phyloP scores from a whole-genome alignment of 2,888 invertebrate species.

The Ophraella communa region DNA sequence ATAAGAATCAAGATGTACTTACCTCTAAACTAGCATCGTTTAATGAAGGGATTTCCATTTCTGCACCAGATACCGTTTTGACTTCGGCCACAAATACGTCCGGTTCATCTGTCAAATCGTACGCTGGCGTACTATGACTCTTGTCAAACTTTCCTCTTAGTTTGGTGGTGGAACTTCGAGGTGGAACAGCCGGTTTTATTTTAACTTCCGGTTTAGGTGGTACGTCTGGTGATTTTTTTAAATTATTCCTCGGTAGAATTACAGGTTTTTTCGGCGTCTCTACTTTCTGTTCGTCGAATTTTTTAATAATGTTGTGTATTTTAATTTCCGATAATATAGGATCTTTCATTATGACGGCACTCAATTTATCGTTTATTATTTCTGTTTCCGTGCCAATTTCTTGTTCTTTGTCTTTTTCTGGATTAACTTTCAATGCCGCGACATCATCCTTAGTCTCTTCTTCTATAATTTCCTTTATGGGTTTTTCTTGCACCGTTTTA shows the following conservation, averaged over 20 bases:
- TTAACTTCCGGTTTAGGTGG: conserved; percentile 50
- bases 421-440: neutral
- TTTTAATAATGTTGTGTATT: conserved; percentile 57
- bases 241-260: conserved; percentile 48
- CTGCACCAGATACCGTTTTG: neutral
- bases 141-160: conserved; percentile 73
- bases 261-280: conserved; percentile 46
- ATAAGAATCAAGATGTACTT: too few species aligned
- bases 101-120: conserved; percentile 62
- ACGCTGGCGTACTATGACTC: conserved; percentile 83
- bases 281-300: conserved; percentile 52
- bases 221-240: conserved; percentile 53
- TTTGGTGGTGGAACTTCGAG: conserved; percentile 50
- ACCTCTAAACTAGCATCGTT: too few species aligned
- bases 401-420: conserved; percentile 10
- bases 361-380: neutral
- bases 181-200: conserved; percentile 54
- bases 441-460: conserved; percentile 3
- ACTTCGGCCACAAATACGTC: conserved; percentile 25
- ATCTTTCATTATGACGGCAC: conserved; percentile 42
- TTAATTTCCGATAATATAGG: conserved; percentile 55
- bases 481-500: conserved; percentile 30
- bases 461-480: neutral
- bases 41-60: too few species aligned
- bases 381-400: neutral